phyloP scores from a whole-genome alignment of 2,888 invertebrate genomes.

The Allophyes oxyacanthae region DNA sequence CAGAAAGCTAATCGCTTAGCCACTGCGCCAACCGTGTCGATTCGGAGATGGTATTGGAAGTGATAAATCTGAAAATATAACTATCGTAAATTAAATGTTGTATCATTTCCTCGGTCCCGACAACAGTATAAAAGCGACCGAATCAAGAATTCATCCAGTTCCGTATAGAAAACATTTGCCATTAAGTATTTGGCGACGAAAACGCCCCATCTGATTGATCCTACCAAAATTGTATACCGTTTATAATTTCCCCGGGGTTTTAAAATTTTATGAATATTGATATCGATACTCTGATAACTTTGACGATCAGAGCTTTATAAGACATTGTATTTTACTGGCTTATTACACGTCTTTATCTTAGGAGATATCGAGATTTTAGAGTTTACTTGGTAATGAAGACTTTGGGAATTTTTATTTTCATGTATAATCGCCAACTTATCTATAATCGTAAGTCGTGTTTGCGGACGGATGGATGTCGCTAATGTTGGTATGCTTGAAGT shows the following conservation, averaged over 20 bases:
- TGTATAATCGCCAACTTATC: no score
- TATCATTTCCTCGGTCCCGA: no score
- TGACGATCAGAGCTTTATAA: conserved; percentile 11
- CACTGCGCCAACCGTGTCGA: no score
- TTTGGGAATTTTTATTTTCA: no score
- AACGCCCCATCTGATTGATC: conserved; percentile 11
- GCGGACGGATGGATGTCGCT: no score
- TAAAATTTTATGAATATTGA: conserved; percentile 31
- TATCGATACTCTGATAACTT: conserved; percentile 22
- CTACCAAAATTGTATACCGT: conserved; percentile 19
- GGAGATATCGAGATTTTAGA: background rate
- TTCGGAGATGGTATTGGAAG: no score
- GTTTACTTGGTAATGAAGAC: background rate
- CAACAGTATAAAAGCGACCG: background rate
- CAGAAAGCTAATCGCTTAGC: no score
- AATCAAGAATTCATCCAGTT: background rate
- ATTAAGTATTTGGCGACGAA: conserved; percentile 9
- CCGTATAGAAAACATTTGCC: background rate
- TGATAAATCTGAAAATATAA: no score
- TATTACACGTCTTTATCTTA: background rate
- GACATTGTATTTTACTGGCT: conserved; percentile 13
- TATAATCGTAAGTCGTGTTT: no score
- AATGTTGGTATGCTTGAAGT: no score
- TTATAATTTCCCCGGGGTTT: conserved; percentile 26
- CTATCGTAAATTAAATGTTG: no score